A percentile compares a stretch with the other conserved stretches of the same genome.
Conservation (phyloP, 2,797 vertebrate genomes). For the Notolabrus celidotus region DNA sequence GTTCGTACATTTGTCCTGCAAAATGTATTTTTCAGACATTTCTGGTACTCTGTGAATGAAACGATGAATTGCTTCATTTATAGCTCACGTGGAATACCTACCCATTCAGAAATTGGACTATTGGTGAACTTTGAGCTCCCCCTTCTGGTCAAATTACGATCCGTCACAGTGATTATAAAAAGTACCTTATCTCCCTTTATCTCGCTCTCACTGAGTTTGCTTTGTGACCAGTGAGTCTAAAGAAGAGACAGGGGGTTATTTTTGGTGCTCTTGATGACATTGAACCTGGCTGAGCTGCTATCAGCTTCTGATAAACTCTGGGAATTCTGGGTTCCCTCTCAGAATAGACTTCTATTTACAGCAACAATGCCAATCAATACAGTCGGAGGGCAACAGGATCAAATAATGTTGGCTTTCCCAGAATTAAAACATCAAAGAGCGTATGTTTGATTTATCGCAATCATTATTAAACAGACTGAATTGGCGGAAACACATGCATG, state of each 20-base stretch:
- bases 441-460: neutral
- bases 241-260: conserved; percentile 57
- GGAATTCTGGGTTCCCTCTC: conserved; percentile 49
- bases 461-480: neutral
- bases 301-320: conserved; percentile 69
- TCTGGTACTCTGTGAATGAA: neutral
- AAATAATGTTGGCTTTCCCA: conserved; percentile 29
- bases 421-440: conserved; percentile 4
- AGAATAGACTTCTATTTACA: conserved; percentile 70
- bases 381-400: conserved; percentile 6
- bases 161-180: neutral
- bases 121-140: conserved; percentile 31
- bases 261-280: conserved; percentile 51
- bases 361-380: conserved; percentile 51
- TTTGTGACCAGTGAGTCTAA: conserved; percentile 13
- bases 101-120: neutral
- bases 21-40: neutral
- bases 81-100: neutral
- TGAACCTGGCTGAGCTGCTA: conserved; percentile 66
- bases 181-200: neutral
- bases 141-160: conserved; percentile 48
- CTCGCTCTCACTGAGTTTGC: conserved; percentile 27
- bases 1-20: neutral
- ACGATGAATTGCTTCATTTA: neutral
- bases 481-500: neutral